Evolutionary conservation across 2,113 vertebrate genomes (phyloP).

Genomic region (Herpetotheres cachinnans): DNA sequence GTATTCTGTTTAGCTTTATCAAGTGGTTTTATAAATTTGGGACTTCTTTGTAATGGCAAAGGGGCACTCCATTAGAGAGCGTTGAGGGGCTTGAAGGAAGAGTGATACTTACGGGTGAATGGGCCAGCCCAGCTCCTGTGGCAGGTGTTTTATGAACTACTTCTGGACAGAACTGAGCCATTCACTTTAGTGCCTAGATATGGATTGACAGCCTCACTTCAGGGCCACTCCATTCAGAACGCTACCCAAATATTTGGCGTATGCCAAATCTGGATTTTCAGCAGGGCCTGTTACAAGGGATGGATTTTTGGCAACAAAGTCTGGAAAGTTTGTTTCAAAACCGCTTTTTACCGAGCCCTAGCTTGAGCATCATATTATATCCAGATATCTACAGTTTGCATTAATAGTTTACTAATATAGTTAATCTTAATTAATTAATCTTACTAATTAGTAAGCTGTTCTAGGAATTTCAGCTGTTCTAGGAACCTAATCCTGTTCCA

Average conservation of each 20-base stretch:
- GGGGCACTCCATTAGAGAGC: background rate
- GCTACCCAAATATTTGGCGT: fast-evolving
- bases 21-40: background rate
- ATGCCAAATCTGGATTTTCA: background rate
- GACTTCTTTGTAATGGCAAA: background rate
- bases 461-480: background rate
- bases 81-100: background rate
- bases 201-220: background rate
- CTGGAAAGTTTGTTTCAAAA: background rate
- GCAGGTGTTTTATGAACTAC: background rate
- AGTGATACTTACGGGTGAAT: background rate
- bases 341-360: background rate
- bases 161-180: background rate
- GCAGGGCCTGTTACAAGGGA: background rate
- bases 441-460: background rate
- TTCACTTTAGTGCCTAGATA: background rate
- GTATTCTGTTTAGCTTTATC: background rate
- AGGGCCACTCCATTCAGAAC: background rate
- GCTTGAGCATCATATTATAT: background rate
- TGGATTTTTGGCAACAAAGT: background rate
- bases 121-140: background rate
- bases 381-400: background rate
- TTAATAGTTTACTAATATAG: background rate
- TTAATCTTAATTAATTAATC: background rate
- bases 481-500: background rate